Evolutionary conservation across 2,888 invertebrate species (phyloP).

Genomic region (Allolobophora icterica): DNA sequence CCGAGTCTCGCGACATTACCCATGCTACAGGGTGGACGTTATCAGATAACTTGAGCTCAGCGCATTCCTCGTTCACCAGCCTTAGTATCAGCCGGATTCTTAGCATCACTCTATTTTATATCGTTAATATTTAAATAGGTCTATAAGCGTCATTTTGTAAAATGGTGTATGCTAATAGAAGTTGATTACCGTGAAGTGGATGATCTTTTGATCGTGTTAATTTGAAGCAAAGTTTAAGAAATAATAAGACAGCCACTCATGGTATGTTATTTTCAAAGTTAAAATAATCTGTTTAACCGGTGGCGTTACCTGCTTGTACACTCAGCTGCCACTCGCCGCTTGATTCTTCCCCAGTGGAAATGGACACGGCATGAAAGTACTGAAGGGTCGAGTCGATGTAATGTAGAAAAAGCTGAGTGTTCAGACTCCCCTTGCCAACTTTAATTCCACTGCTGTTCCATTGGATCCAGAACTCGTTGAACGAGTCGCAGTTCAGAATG

Average conservation of each 20-base stretch:
- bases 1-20: no score
- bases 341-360: conserved; percentile 30
- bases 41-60: not conserved
- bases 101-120: not conserved
- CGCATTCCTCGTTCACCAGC: not conserved
- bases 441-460: conserved; percentile 27
- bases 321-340: conserved; percentile 29
- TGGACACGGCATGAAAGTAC: conserved; percentile 28
- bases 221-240: no score
- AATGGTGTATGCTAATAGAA: not conserved
- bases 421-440: conserved; percentile 29
- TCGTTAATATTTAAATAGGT: not conserved
- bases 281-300: not conserved
- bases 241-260: no score
- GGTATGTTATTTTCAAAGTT: not conserved
- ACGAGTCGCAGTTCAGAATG: conserved; percentile 32
- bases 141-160: not conserved
- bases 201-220: no score
- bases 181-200: not conserved
- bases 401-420: not conserved
- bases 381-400: not conserved
- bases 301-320: not conserved
- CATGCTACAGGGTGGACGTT: not conserved
- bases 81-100: not conserved
- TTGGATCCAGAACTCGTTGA: conserved; percentile 36